These are phyloP conservation scores for Emydoidea blandingii DNA, from an alignment of 2,797 vertebrate species.

Conservation along the genomic window DNA sequence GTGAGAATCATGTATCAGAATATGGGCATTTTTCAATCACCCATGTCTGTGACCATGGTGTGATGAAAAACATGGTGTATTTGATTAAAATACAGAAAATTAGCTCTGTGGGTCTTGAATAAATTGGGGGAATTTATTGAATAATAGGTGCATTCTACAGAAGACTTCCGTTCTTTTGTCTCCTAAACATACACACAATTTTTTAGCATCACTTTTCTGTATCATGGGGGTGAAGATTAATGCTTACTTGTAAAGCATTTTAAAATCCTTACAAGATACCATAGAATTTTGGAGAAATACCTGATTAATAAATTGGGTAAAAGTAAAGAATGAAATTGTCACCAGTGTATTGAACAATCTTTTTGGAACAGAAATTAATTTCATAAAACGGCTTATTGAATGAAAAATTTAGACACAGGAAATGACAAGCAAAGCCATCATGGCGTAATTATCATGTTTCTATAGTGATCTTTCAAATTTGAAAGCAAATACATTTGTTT, in stretches of 20 bases:
- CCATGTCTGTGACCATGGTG: neutral
- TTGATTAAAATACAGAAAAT: neutral
- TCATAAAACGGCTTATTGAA: slow-evolving; percentile 4
- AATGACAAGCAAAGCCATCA: slow-evolving; percentile 27
- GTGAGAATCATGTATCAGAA: neutral
- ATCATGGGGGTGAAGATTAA: slow-evolving; percentile 32
- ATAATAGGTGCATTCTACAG: neutral
- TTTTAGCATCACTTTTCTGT: neutral
- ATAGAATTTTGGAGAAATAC: neutral
- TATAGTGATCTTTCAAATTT: slow-evolving; percentile 1
- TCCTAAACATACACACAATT: neutral
- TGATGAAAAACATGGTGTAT: neutral
- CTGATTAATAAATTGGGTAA: neutral
- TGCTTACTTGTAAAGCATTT: slow-evolving; percentile 21
- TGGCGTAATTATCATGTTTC: neutral
- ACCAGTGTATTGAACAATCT: neutral
- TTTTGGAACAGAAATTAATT: slow-evolving; percentile 15
- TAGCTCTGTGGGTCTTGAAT: neutral
- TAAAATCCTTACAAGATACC: slow-evolving; percentile 35
- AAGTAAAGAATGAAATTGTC: neutral
- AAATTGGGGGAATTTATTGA: neutral
- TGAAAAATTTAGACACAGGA: slow-evolving; percentile 1
- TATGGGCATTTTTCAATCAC: neutral
- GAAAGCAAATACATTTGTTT: slow-evolving; percentile 34
- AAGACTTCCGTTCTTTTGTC: neutral